These are phyloP conservation scores for Agrypnus murinus DNA, from an alignment of 2,888 invertebrate species.

Conservation along the genomic window DNA sequence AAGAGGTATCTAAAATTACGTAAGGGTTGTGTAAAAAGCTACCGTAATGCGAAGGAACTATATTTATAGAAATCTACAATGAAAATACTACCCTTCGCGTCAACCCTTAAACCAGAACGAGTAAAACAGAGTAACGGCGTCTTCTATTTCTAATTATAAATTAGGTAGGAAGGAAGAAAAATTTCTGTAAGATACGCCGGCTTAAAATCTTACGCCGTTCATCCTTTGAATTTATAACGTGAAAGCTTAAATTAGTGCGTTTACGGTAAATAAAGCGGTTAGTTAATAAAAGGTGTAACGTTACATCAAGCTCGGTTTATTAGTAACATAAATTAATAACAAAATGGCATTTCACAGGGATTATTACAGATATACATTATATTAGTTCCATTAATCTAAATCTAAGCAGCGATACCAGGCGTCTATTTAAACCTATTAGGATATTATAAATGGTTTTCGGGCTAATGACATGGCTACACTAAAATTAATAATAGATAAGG, in stretches of 20 bases:
- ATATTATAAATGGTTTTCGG: conserved; percentile 30
- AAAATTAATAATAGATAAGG: conserved; percentile 33
- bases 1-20: too few relatives aligned
- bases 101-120: conserved; percentile 12
- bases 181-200: background rate
- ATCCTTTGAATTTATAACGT: conserved; percentile 3
- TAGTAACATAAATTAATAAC: conserved; percentile 22
- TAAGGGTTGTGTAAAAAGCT: too few relatives aligned
- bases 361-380: conserved; percentile 28
- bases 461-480: conserved; percentile 30
- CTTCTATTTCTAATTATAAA: conserved; percentile 21
- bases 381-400: conserved; percentile 29
- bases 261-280: conserved; percentile 1
- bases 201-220: background rate
- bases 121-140: too few relatives aligned
- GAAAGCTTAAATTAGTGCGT: background rate
- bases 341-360: conserved; percentile 18
- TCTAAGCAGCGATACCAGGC: conserved; percentile 23
- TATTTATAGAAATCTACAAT: conserved; percentile 17
- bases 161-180: background rate
- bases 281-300: conserved; percentile 4
- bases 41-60: background rate
- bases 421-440: conserved; percentile 31
- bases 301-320: conserved; percentile 9
- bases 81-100: background rate